These are phyloP conservation scores for Charadrius vociferus DNA, from an alignment of 2,113 vertebrate species.

Conservation along the genomic window DNA sequence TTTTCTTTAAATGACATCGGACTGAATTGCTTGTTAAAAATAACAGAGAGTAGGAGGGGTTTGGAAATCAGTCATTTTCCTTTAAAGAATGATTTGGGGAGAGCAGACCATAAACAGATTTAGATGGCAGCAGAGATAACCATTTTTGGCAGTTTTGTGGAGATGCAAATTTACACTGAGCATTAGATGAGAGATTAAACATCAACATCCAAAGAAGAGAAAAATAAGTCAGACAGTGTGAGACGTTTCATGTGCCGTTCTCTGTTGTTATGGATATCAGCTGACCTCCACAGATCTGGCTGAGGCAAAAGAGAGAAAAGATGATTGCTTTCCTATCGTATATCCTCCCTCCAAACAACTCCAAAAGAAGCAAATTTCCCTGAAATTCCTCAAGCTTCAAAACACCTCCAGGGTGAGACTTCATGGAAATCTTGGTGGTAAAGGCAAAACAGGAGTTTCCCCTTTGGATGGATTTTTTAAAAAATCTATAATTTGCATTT, in stretches of 20 bases:
- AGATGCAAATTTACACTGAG: constrained; percentile 15
- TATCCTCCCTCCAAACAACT: background rate
- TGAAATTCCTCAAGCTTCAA: background rate
- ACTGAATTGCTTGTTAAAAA: constrained; percentile 46
- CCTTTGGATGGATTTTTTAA: background rate
- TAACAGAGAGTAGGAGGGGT: constrained; percentile 34
- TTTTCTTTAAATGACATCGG: background rate
- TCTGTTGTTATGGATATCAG: background rate
- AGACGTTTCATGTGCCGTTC: background rate
- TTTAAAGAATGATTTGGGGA: constrained; percentile 32
- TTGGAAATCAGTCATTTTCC: constrained; percentile 31
- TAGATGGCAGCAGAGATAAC: constrained; percentile 45
- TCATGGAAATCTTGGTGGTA: background rate
- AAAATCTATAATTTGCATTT: background rate
- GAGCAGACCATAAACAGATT: constrained; percentile 24
- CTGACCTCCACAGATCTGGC: background rate
- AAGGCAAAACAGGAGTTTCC: background rate
- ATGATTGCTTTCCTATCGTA: background rate
- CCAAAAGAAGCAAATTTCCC: background rate
- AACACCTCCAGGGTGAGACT: background rate
- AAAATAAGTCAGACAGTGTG: background rate
- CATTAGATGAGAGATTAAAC: background rate
- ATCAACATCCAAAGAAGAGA: background rate
- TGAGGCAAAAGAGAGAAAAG: background rate
- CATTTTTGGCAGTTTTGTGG: constrained; percentile 37